Evolutionary conservation across 2,888 invertebrate species (phyloP), one percentile per base, ranked within the genome.

Genomic region (Megaustenia siamemsis): DNA sequence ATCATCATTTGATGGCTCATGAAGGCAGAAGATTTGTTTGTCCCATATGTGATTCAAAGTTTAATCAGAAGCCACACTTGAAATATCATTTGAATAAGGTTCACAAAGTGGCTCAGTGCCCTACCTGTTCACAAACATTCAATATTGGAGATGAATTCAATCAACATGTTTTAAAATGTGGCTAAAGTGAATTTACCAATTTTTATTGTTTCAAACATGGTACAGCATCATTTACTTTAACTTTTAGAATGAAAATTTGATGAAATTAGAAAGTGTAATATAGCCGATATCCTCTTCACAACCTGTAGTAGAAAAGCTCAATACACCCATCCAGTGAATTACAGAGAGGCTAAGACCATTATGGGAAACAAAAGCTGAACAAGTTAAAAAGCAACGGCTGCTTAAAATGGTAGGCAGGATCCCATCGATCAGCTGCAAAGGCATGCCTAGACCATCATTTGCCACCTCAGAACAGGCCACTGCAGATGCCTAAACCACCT

Each of bases 11-110:
- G 75, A 68, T 79, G 71, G 80, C 78, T 66, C 84, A 84, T 60
- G 80, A 73, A 28, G 84, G 80, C n/a, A 84, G 84, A 32, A 84
- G 75, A 35, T 84, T 84, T 66, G 60, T 75, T 63, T 84, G 84
- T 71, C 40, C 75, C 60, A 38, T 80, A 0, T 84, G 84, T 80
- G 84, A 79, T 43, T 73, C 66, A 3, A 84, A 68, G 45, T 84
- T 84, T 49, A 80, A 80, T 10, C 84, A 80, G n/a, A 84, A 84
- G 32, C 43, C 56, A 28, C 84, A 84, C 68, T 35, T 84, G 35
- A 84, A 84, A 28, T 56, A 80, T 21, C 84, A 84, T n/a, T 53
- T 84, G 38, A 71, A 66, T 40, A 78, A 60, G n/a, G 43, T 84
- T 21, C 84, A 84, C 69, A 73, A 68, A 28, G 40, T 75, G 63